A percentile compares a stretch with the other conserved stretches of the same genome.
These are phyloP conservation scores for Dolomedes plantarius DNA, from an alignment of 2,888 invertebrate species.

Conservation along the genomic window DNA sequence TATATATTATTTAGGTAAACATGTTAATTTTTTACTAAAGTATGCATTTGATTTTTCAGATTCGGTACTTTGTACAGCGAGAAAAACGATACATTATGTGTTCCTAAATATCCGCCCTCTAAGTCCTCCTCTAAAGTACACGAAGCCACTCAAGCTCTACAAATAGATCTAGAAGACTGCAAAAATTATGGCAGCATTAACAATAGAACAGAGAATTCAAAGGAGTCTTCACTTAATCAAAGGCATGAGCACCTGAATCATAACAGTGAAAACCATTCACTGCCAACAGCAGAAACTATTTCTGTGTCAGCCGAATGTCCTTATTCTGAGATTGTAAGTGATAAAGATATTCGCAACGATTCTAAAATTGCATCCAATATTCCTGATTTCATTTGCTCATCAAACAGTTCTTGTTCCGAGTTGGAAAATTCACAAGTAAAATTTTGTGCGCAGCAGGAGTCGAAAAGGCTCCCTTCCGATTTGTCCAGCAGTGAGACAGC, in stretches of 20 bases:
- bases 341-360: too few relatives aligned
- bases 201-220: neutral
- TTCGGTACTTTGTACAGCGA: neutral
- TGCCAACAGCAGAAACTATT: neutral
- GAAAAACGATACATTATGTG: neutral
- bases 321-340: neutral
- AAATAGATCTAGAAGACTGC: neutral
- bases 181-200: neutral
- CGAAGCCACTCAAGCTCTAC: neutral
- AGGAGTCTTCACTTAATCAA: neutral
- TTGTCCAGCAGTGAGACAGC: neutral
- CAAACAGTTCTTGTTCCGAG: neutral
- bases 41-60: neutral
- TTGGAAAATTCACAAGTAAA: neutral
- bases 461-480: neutral
- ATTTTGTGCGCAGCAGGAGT: neutral
- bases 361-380: neutral
- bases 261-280: neutral
- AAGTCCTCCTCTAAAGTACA: neutral
- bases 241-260: neutral
- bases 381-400: neutral
- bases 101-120: neutral
- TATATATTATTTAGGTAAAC: too few relatives aligned
- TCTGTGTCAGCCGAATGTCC: neutral
- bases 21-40: too few relatives aligned